Base-by-base conservation (phyloP, 2,888 invertebrate species). In the Tolmerus cingulatus region DNA sequence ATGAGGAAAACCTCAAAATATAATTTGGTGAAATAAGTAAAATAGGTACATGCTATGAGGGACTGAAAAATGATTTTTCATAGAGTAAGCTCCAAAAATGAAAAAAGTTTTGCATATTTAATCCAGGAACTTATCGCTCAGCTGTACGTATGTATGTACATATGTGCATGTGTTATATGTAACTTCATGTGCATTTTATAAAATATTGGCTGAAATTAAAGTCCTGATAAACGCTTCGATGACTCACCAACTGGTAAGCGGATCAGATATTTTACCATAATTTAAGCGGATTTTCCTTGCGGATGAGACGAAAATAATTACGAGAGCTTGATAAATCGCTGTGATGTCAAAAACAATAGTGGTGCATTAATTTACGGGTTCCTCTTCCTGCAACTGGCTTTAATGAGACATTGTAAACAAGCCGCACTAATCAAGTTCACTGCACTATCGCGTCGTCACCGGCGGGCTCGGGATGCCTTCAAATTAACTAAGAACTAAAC, bases 381-480 rank as follows among this genome's bases (percentile, higher is more conserved):
- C 79, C 46, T 27, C 51, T 79, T 79, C 79, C 79, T 79, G 34
- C 37, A 66, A 37, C 30, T 12, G 51, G 23, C 23, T 40, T 40
- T 79, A 79, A 79, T 79, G 46, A 79, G 23, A 79, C 14, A 79
- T 55, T 79, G 79, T 79, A 51, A 79, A 79, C 79, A 79, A 79
- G 51, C 23, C 40, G 43, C 9, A 30, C 78, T 51, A 79, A 46
- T 23, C 30, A 79, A 14, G 30, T 78, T 37, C 66, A 66, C 23
- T 66, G 66, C 27, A 79, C 79, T 79, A 51, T 57, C 23, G 23
- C 16, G 23, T 57, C 57, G 57, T 19, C 23, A n/a, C 19, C 57
- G 9, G 57, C 23, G 27, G 0, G 27, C 66, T 66, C 12, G 27
- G 27, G 23, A 66, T 14, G 66, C 23, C 27, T 66, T 66, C 23